Evolutionary conservation across 2,888 invertebrate species (phyloP), one percentile per base, ranked within the genome.

Genomic region (Lamproptera curius): DNA sequence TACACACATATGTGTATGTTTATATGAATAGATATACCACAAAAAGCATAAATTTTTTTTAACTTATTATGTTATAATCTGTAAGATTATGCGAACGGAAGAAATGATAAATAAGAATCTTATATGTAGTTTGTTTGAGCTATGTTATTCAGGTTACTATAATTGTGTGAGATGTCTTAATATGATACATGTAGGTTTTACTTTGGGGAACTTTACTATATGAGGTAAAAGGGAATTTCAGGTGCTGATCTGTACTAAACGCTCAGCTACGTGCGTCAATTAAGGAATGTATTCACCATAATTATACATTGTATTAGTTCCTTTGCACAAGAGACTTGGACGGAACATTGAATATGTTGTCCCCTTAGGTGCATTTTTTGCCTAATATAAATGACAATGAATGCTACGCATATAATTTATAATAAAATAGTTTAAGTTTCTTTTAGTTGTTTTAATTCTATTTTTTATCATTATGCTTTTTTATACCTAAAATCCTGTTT

Each of bases 151-250:
- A n/a, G n/a, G n/a, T n/a, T n/a, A 28, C 13, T 31, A 11, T 31
- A 5, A 31, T 31, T 31, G 31, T 31, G 31, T 31, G 31, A 31
- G 31, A 6, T n/a, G 6, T 1, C 4, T 1, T 33, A 33, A 5
- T 5, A 6, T 20, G 20, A 26, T 43, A 36, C 26, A 28, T 36
- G n/a, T 26, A 45, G 28, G 45, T 31, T 31, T 16, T 38, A 35
- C 35, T 15, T 34, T 35, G 20, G 34, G 20, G 28, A 14, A 14
- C 20, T 42, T 23, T 23, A 15, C 34, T 16, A 31, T 11, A 16
- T 16, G 16, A n/a, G 16, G 31, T 31, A 11, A 11, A 31, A 31
- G 11, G 31, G 31, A 31, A 5, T 31, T 31, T 9, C 13, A 4
- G 31, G 11, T 31, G 31, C 31, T 31, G 31, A 31, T n/a, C 4